Evolutionary conservation across 2,797 vertebrate genomes (phyloP), one percentile per base, ranked within the genome.

Genomic region (Brachyalestes nurse): DNA sequence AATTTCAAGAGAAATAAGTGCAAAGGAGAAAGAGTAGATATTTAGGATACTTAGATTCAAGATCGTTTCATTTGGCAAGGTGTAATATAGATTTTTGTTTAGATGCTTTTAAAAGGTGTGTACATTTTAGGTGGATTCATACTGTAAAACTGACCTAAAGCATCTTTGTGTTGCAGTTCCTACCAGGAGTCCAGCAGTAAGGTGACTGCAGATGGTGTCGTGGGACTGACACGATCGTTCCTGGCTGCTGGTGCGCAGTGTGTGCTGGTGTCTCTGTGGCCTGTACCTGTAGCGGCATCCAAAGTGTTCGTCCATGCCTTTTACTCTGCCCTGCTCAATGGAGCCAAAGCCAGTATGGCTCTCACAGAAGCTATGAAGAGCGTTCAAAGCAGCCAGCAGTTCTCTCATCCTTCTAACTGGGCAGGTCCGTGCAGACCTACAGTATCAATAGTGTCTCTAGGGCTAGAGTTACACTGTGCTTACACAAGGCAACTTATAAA

Each of bases 381-480:
- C 0, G 94, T 99, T 13, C 97, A 98, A 92, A 94, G 94, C 93
- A 98, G 94, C 94, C 95, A 95, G 86, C 93, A 96, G 92, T 97
- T 97, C 92, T 94, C 96, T 0, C 97, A 98, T 88, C 97, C 97
- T 0, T 97, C 96, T 90, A 97, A 99, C 95, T 99, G 97, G 97
- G 97, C 97, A 86, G 97, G 97, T 99, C 90, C 88, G 92, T 78
- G 66, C 34, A 23, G 34, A 42, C 6, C 14, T 6, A 17, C 0
- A 53, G 9, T 28, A 19, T 19, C 10, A 10, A 70, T 42, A 40
- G 21, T 45, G 4, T n/a, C 13, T 34, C n/a, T 55, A 13, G 47
- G 47, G 47, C 45, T 47, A 47, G 45, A 47, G 45, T 47, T 47
- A 47, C 12, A 47, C 45, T 47, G 7, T 8, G 12, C 45, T 47